phyloP scores from a whole-genome alignment of 2,888 invertebrate species.

The Cyclophora albipunctata region DNA sequence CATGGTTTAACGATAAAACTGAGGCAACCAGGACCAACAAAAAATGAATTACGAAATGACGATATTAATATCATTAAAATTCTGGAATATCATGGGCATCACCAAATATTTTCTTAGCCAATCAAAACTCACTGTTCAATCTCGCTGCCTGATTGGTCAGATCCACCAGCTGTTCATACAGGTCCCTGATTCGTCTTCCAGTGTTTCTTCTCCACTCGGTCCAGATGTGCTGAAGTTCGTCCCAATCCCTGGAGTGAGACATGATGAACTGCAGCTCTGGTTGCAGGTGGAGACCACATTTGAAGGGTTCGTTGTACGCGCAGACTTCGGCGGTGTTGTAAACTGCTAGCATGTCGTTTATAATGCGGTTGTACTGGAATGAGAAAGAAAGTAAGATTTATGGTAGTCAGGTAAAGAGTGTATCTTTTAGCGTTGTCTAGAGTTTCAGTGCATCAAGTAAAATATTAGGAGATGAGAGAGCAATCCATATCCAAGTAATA shows the following conservation, averaged over 20 bases:
- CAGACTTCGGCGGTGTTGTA: conserved; percentile 91
- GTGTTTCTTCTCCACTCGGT: conserved; percentile 92
- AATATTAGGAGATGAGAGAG: no score
- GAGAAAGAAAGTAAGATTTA: conserved; percentile 1
- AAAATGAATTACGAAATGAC: no score
- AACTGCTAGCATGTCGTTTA: conserved; percentile 91
- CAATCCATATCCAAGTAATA: no score
- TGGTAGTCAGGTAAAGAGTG: no score
- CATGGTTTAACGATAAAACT: no score
- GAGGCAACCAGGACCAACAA: no score
- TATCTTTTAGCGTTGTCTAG: no score
- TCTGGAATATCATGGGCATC: no score
- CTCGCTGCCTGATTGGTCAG: conserved; percentile 87
- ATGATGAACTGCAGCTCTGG: conserved; percentile 86
- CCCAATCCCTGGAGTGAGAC: conserved; percentile 87
- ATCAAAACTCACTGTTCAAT: conserved; percentile 81
- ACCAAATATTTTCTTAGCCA: no score
- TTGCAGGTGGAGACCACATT: conserved; percentile 86
- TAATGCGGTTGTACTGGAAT: conserved; percentile 87
- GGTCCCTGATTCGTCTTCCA: conserved; percentile 84
- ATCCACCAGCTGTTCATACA: conserved; percentile 86
- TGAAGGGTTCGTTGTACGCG: conserved; percentile 87
- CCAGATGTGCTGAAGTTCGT: conserved; percentile 92
- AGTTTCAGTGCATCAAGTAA: no score
- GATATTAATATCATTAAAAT: no score